Evolutionary conservation across 1,140 invertebrate genomes (phyloP).

Genomic region (Lordiphosa mommai): DNA sequence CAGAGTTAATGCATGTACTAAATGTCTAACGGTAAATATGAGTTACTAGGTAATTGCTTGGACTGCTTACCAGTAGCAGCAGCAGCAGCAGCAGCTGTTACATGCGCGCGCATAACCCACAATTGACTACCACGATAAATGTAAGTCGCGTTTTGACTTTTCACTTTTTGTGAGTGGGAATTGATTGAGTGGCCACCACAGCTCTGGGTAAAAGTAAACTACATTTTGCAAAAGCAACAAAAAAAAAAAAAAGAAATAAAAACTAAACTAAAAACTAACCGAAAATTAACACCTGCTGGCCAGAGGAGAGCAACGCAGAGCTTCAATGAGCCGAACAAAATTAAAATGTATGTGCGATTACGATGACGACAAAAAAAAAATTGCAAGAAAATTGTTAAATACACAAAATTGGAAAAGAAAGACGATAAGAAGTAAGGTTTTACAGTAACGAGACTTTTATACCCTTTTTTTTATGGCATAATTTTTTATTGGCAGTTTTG

Average conservation of each 20-base stretch:
- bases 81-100: constrained; percentile 22
- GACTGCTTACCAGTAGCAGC: constrained; percentile 50
- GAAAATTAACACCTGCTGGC: constrained; percentile 67
- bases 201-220: constrained; percentile 47
- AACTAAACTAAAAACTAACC: constrained; percentile 40
- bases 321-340: constrained; percentile 52
- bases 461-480: no score
- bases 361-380: constrained; percentile 32
- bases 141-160: constrained; percentile 59
- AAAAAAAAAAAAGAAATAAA: constrained; percentile 12
- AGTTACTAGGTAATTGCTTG: constrained; percentile 74
- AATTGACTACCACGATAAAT: constrained; percentile 22
- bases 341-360: constrained; percentile 47
- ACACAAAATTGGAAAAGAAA: not conserved
- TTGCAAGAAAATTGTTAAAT: constrained; percentile 8
- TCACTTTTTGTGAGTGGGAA: constrained; percentile 70
- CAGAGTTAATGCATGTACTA: constrained; percentile 73
- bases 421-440: constrained; percentile 16
- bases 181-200: constrained; percentile 62
- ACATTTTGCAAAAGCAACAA: constrained; percentile 16
- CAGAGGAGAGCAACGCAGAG: constrained; percentile 13
- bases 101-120: constrained; percentile 52
- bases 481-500: no score
- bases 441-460: constrained; percentile 14
- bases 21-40: constrained; percentile 74